Percentiles rank a stretch among this genome's conserved stretches.
phyloP scores from a whole-genome alignment of 2,797 vertebrate species.

The Podargus strigoides region DNA sequence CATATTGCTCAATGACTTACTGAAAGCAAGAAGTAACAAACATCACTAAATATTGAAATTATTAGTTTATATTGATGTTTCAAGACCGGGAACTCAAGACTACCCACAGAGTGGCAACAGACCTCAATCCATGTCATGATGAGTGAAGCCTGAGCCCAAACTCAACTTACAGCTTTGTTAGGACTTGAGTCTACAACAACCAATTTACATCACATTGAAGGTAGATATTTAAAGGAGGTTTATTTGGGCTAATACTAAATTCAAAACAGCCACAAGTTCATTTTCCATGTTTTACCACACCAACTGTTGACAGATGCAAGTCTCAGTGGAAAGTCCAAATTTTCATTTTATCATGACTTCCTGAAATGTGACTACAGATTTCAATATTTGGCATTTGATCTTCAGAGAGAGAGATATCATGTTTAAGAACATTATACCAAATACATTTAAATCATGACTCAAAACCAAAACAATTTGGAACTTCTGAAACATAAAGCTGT shows the following conservation, averaged over 20 bases:
- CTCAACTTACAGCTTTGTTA: background rate
- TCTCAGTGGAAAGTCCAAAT: constrained; percentile 19
- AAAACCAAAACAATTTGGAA: constrained; percentile 17
- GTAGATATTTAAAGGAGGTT: constrained; percentile 42
- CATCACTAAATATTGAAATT: background rate
- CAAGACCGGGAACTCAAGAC: background rate
- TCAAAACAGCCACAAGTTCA: constrained; percentile 47
- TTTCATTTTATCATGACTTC: background rate
- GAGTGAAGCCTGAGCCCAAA: background rate
- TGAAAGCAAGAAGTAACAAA: background rate
- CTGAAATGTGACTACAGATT: constrained; percentile 25
- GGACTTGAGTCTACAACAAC: constrained; percentile 31
- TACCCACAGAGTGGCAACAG: accelerated
- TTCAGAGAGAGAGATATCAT: background rate
- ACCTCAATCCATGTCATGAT: background rate
- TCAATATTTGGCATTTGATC: background rate
- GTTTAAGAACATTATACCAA: constrained; percentile 26
- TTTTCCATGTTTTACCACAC: constrained; percentile 33
- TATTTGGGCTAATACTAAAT: constrained; percentile 48
- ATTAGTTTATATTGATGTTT: background rate
- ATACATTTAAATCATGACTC: constrained; percentile 8
- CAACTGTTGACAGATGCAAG: constrained; percentile 22
- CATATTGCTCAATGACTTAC: background rate
- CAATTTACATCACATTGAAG: constrained; percentile 36
- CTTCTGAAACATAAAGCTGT: constrained; percentile 60